phyloP scores from a whole-genome alignment of 1,140 invertebrate genomes.

The Chymomyza costata region DNA sequence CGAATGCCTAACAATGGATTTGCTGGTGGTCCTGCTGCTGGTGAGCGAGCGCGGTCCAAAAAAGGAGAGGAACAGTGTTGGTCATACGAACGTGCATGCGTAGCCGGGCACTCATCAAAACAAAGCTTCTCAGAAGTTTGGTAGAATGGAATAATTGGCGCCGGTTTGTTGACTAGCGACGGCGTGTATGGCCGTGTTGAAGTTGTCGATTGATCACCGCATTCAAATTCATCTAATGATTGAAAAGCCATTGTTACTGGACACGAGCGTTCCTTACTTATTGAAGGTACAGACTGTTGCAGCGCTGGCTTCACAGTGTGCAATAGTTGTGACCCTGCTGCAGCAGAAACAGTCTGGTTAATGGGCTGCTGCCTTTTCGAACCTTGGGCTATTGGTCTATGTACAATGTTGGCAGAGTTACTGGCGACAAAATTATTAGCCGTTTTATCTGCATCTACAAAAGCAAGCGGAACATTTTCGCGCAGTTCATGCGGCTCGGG shows the following conservation, averaged over 20 bases:
- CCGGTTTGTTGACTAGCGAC: constrained; percentile 81
- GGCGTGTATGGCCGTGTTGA: constrained; percentile 78
- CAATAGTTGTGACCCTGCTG: constrained; percentile 21
- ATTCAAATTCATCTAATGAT: constrained; percentile 78
- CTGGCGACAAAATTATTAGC: constrained; percentile 10
- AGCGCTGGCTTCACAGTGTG: constrained; percentile 11
- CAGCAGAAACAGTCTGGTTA: constrained; percentile 14
- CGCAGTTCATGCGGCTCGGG: constrained; percentile 75
- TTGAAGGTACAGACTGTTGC: constrained; percentile 62
- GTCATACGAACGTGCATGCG: constrained; percentile 78
- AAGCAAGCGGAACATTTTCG: constrained; percentile 73
- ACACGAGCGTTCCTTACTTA: constrained; percentile 59
- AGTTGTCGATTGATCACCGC: constrained; percentile 73
- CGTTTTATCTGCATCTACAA: constrained; percentile 58
- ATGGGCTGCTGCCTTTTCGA: constrained; percentile 6
- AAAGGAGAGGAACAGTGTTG: constrained; percentile 77
- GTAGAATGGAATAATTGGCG: constrained; percentile 81
- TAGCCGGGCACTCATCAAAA: constrained; percentile 77
- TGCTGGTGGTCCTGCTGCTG: constrained; percentile 79
- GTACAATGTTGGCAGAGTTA: constrained; percentile 37
- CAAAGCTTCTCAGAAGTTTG: constrained; percentile 79
- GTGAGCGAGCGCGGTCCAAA: constrained; percentile 77
- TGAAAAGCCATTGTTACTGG: constrained; percentile 78
- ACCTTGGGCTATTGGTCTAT: constrained; percentile 61
- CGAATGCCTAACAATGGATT: constrained; percentile 78